Evolutionary conservation across 2,797 vertebrate species (phyloP), one percentile per base, ranked within the genome.

Genomic region (Eospalax fontanierii): DNA sequence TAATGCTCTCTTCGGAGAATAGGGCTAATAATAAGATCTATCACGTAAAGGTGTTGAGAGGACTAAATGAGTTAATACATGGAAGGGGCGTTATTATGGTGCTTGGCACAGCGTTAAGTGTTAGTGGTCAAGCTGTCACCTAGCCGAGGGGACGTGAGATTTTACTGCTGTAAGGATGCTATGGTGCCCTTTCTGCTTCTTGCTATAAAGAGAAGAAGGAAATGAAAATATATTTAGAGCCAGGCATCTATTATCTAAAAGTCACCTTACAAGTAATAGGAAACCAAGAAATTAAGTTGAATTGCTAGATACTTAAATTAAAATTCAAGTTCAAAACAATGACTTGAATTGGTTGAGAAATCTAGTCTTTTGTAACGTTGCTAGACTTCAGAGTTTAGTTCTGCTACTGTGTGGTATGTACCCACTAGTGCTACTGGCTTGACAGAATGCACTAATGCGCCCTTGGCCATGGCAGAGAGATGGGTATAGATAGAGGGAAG

Each of bases 1-100:
- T 80, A 63, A 74, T 95, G 50, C 93, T 91, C 40, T 95, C 43
- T 46, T 91, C 75, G 85, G 38, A 93, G 86, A 95, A 95, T 28
- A 93, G 38, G n/a, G 38, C 50, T 63, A 82, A 61, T 78, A n/a
- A 71, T 18, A 86, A 38, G 79, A 83, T 75, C 38, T 38, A 71
- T 71, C 83, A 79, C 40, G 75, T 66, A 76, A 92, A 91, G 57
- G 68, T 46, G 15, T 78, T 61, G 63, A 90, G 82, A 94, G 46
- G 46, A 90, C 88, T 91, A 85, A 81, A 24, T 35, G 66, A 57
- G 61, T 89, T 91, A 82, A 78, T 74, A 10, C 46, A n/a, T 9
- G 2, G 35, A 28, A 57, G 91, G 68, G 78, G 19, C 19, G 68
- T 95, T 95, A 82, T 54, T 65, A 26, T 1, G 50, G 78, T 54